Evolutionary conservation across 2,113 vertebrate species (phyloP).

Genomic region (Toxotes jaculatrix): DNA sequence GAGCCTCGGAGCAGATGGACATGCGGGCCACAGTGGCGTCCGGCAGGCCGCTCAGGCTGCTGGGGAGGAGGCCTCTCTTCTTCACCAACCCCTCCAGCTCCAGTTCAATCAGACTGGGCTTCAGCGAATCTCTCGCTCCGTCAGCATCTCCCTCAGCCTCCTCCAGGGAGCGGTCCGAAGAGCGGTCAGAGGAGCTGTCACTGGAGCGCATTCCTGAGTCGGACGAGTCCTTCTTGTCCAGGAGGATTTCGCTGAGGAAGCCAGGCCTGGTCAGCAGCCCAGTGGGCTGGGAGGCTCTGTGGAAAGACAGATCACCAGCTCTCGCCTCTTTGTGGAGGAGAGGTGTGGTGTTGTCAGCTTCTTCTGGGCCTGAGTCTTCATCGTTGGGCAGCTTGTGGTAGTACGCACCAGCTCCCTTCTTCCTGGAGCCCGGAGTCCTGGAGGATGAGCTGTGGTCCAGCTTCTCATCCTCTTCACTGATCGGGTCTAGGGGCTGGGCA

Average conservation of each 20-base stretch:
- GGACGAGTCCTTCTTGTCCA: conserved; percentile 95
- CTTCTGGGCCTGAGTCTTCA: conserved; percentile 93
- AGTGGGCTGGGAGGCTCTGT: conserved; percentile 77
- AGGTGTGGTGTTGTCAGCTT: conserved; percentile 92
- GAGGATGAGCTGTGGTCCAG: conserved; percentile 87
- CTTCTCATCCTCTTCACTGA: conserved; percentile 97
- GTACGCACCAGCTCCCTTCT: conserved; percentile 87
- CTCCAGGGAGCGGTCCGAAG: conserved; percentile 91
- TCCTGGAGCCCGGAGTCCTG: conserved; percentile 86
- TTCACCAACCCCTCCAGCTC: conserved; percentile 88
- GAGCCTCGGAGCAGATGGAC: conserved; percentile 98
- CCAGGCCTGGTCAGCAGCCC: conserved; percentile 87
- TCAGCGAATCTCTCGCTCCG: conserved; percentile 80
- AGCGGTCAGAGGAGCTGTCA: conserved; percentile 92
- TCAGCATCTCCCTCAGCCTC: conserved; percentile 83
- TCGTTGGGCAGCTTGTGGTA: conserved; percentile 95
- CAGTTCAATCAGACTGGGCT: conserved; percentile 89
- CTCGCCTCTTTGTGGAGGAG: conserved; percentile 88
- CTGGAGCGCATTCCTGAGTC: conserved; percentile 93
- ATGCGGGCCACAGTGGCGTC: conserved; percentile 91
- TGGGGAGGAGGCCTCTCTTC: conserved; percentile 88
- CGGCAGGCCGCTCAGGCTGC: conserved; percentile 90
- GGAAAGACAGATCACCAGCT: conserved; percentile 46
- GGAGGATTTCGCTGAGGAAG: conserved; percentile 87
- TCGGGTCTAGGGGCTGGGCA: conserved; percentile 91